Conservation (phyloP, 2,888 invertebrate species). For the Eretmocerus hayati region DNA sequence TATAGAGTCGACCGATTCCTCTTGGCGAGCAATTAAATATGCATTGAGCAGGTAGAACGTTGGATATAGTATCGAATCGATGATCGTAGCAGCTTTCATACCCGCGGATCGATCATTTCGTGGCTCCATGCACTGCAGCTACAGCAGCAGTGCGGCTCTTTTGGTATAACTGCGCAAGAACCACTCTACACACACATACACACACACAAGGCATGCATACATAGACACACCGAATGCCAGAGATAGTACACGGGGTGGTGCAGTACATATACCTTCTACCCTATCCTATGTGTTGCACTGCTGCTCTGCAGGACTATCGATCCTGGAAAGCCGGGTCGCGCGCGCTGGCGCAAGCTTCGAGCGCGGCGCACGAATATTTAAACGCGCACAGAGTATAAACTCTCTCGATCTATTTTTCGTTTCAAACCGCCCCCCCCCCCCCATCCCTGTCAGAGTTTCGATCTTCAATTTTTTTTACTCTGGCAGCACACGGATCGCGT, state of each 20-base stretch:
- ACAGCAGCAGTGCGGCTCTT: background rate
- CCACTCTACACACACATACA: background rate
- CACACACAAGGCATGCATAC: background rate
- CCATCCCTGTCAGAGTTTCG: background rate
- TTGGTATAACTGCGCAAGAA: too few species aligned
- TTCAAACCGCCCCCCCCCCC: constrained; percentile 12
- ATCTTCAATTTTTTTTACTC: constrained; percentile 2
- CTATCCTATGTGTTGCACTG: background rate
- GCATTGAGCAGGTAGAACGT: too few species aligned
- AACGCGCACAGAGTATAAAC: too few species aligned
- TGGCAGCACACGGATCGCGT: too few species aligned
- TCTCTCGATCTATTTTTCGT: constrained; percentile 22
- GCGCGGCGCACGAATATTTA: constrained; percentile 22
- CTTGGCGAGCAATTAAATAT: too few species aligned
- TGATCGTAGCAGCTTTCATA: too few species aligned
- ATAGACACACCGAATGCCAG: background rate
- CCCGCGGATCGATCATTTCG: too few species aligned
- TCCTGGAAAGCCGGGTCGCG: too few species aligned
- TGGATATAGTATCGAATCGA: too few species aligned
- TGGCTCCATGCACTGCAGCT: background rate
- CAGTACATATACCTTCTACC: background rate
- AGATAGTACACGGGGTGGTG: background rate
- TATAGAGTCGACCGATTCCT: too few species aligned
- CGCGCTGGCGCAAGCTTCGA: constrained; percentile 11
- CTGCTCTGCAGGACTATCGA: constrained; percentile 19